Evolutionary conservation across 1,140 invertebrate species (phyloP), one percentile per base, ranked within the genome.

Genomic region (Glossosoma conforme): DNA sequence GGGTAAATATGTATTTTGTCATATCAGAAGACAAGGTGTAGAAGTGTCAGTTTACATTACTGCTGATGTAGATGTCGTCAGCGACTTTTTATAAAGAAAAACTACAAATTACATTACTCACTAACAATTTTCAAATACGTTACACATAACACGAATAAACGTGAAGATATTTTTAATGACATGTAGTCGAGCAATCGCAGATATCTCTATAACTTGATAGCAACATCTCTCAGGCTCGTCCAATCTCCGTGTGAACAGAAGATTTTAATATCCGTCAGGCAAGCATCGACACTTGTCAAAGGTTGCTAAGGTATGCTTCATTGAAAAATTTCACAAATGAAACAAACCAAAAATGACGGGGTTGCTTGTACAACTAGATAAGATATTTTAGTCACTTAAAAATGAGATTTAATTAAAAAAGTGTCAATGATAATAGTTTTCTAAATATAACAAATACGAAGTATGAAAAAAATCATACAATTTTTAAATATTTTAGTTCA

Each of bases 151-250:
- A 28, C n/a, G 21, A 40, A 40, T 30, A 17, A 45, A 42, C 13
- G 21, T n/a, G n/a, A n/a, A n/a, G n/a, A n/a, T 28, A 36, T 8
- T 5, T 36, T 6, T 36, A 9, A 36, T 6, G 10, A 19, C 28
- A 19, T 56, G 55, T 57, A 36, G 40, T 19, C 49, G 42, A 47
- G 42, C 33, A 57, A 57, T 57, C 55, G 55, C 55, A 51, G 49
- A 52, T 33, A 30, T 33, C 32, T 21, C 21, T 15, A 18, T 22
- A 44, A 11, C 49, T 52, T 13, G 8, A 36, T 15, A 6, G 32
- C 20, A 21, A 33, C 22, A 49, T 49, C 55, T 41, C 55, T 49
- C 50, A 17, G 22, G 38, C 44, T 40, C 40, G 48, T 46, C 48
- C 21, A 14, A 19, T 25, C 24, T 22, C 15, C n/a, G 40, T 22